These are phyloP conservation scores for Fukomys damarensis DNA, from an alignment of 2,113 vertebrate species.

Conservation along the genomic window DNA sequence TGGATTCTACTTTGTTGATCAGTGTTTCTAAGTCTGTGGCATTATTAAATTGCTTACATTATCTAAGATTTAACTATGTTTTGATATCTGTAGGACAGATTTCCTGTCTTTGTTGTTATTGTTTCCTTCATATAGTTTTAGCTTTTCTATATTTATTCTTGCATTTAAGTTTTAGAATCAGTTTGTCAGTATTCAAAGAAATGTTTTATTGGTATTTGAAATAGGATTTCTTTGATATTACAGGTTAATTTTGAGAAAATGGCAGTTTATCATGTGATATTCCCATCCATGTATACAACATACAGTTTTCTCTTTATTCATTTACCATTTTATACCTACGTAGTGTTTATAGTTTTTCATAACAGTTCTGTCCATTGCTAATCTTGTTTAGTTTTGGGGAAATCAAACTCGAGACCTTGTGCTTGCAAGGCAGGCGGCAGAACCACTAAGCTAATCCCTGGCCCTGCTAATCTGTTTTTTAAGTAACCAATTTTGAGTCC, in stretches of 20 bases:
- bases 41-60: neutral
- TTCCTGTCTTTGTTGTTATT: neutral
- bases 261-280: neutral
- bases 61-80: neutral
- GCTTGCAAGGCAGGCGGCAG: no score
- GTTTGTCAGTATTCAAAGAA: neutral
- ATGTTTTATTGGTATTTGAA: neutral
- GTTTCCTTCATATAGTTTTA: neutral
- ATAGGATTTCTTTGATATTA: neutral
- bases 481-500: neutral
- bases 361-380: neutral
- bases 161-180: neutral
- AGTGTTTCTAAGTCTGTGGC: neutral
- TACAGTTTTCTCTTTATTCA: neutral
- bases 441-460: no score
- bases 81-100: neutral
- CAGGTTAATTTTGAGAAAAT: neutral
- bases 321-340: neutral
- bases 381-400: neutral
- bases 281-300: neutral
- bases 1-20: neutral
- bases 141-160: neutral
- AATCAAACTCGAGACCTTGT: no score
- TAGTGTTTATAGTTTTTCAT: neutral
- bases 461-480: no score